Evolutionary conservation across 2,888 invertebrate genomes (phyloP).

Genomic region (Protodeltote pygarga): DNA sequence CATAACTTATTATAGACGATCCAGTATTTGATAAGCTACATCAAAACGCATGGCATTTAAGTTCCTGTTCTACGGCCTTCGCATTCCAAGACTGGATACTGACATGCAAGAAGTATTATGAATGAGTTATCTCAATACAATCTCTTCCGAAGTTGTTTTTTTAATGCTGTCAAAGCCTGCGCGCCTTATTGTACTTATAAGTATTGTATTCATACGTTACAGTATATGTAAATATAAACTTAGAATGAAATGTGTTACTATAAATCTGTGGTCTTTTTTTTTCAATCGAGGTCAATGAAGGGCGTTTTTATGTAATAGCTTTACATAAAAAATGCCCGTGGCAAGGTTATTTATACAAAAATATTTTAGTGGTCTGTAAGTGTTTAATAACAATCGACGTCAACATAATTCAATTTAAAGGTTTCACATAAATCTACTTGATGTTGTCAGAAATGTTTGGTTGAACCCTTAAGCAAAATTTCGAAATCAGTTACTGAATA

Average conservation of each 20-base stretch:
- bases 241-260: constrained; percentile 17
- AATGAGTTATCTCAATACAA: constrained; percentile 33
- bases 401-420: neutral
- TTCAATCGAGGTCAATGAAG: constrained; percentile 19
- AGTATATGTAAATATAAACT: too few species aligned
- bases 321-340: too few species aligned
- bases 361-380: neutral
- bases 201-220: constrained; percentile 5
- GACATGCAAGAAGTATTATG: constrained; percentile 38
- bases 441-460: neutral
- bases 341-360: constrained; percentile 27
- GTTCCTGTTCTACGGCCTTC: constrained; percentile 58
- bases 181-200: neutral
- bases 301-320: constrained; percentile 14
- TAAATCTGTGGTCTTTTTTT: neutral
- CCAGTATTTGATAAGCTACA: constrained; percentile 21
- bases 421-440: too few species aligned
- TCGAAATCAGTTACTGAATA: constrained; percentile 4
- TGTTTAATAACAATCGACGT: constrained; percentile 1
- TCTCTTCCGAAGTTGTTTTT: constrained; percentile 16
- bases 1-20: constrained; percentile 1
- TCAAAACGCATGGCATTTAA: constrained; percentile 47
- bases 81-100: constrained; percentile 50
- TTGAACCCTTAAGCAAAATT: constrained; percentile 7
- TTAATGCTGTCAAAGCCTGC: constrained; percentile 13